Conservation (phyloP, 2,113 vertebrate species). For the Malaclemys terrapin region DNA sequence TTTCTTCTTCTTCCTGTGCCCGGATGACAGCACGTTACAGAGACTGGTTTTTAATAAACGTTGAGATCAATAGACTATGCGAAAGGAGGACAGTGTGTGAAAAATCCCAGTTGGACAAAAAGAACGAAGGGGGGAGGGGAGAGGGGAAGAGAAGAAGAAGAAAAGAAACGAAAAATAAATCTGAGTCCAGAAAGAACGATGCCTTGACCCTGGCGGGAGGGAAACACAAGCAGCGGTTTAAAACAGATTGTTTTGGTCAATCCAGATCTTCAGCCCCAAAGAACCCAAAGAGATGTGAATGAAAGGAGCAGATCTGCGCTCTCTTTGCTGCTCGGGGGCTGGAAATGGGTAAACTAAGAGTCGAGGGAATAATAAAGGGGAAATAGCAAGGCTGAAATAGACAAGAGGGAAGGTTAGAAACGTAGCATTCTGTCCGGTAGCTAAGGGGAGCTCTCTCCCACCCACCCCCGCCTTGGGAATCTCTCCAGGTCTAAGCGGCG, state of each 20-base stretch:
- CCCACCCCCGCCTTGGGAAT: background rate
- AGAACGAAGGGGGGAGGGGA: background rate
- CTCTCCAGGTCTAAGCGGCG: background rate
- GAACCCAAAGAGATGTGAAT: background rate
- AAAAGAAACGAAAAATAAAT: constrained; percentile 54
- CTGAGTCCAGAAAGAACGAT: background rate
- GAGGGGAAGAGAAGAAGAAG: background rate
- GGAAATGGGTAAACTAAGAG: background rate
- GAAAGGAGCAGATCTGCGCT: background rate
- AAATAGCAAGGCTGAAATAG: background rate
- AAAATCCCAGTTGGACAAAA: background rate
- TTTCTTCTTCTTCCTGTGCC: background rate
- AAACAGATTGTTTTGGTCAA: background rate
- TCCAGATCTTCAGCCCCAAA: background rate
- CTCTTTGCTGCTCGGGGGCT: background rate
- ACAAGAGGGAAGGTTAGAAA: background rate
- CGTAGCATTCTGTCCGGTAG: background rate
- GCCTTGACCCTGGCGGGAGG: background rate
- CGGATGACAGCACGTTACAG: background rate
- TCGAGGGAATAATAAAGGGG: background rate
- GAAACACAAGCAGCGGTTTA: background rate
- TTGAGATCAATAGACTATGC: background rate
- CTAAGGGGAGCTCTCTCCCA: background rate
- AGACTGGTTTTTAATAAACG: background rate
- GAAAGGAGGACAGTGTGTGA: background rate